Conservation (phyloP, 2,888 invertebrate species). For the Tetranychus piercei region DNA sequence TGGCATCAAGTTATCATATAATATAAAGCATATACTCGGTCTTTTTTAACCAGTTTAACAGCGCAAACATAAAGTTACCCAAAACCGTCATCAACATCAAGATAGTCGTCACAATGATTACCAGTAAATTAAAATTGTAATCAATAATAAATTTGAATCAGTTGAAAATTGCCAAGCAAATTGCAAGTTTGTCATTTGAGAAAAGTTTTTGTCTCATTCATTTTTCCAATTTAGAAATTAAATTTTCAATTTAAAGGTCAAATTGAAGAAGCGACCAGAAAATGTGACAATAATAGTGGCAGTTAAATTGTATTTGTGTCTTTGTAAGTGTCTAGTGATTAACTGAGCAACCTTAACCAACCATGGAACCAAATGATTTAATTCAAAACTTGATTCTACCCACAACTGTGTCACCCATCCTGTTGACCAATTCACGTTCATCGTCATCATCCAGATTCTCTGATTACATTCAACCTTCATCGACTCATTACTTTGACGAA, state of each 20-base stretch:
- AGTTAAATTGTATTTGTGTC: not conserved
- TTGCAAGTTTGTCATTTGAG: not conserved
- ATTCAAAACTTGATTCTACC: too few species aligned
- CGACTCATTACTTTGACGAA: not conserved
- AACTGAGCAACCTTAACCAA: not conserved
- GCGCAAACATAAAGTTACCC: too few species aligned
- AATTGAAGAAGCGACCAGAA: not conserved
- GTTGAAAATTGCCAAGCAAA: not conserved
- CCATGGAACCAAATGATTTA: too few species aligned
- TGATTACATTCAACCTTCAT: not conserved
- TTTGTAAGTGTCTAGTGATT: not conserved
- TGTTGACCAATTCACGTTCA: not conserved
- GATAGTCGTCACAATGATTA: too few species aligned
- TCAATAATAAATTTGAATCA: too few species aligned
- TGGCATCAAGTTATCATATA: not conserved
- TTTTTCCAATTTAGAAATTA: not conserved
- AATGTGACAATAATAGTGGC: not conserved
- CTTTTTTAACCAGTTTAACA: not conserved
- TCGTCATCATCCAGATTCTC: not conserved
- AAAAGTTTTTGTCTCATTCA: not conserved
- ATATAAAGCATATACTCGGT: not conserved
- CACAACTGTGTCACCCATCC: not conserved
- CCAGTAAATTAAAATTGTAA: too few species aligned
- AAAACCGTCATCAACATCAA: too few species aligned
- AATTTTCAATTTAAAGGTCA: not conserved